Evolutionary conservation across 1,140 invertebrate genomes (phyloP).

Genomic region (Berghia stephanieae): DNA sequence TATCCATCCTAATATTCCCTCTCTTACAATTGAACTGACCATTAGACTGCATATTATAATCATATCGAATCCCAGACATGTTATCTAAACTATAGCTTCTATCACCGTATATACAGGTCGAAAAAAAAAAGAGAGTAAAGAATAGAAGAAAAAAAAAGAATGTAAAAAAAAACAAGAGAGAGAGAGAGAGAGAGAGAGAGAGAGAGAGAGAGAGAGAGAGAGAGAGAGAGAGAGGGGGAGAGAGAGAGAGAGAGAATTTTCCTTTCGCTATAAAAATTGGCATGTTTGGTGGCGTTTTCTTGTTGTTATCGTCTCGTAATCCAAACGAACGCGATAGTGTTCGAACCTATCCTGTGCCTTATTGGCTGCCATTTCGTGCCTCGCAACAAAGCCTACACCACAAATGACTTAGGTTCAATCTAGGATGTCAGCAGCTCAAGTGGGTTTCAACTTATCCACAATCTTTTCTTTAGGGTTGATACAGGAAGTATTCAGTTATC

Average conservation of each 20-base stretch:
- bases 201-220: slow-evolving; percentile 4
- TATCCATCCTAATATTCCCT: too few relatives aligned
- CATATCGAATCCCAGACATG: too few relatives aligned
- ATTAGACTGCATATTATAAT: too few relatives aligned
- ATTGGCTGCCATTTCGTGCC: background rate
- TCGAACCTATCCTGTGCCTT: background rate
- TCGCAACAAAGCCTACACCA: background rate
- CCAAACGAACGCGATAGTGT: background rate
- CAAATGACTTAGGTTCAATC: too few relatives aligned
- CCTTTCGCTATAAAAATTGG: background rate
- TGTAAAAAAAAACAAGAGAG: slow-evolving; percentile 15
- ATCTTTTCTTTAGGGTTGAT: too few relatives aligned
- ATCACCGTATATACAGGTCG: too few relatives aligned
- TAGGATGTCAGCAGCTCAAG: too few relatives aligned
- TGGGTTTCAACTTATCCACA: too few relatives aligned
- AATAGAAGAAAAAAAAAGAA: slow-evolving; percentile 17
- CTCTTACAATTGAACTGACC: too few relatives aligned
- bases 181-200: slow-evolving; percentile 8
- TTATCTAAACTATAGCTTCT: too few relatives aligned
- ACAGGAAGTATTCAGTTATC: too few relatives aligned
- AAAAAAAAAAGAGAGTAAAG: slow-evolving; percentile 1
- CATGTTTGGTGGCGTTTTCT: background rate
- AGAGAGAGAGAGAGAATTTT: background rate
- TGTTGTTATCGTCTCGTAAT: background rate
- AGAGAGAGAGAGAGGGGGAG: slow-evolving; percentile 5